Evolutionary conservation across 2,888 invertebrate genomes (phyloP).

Genomic region (Drosophila fulvimacula): DNA sequence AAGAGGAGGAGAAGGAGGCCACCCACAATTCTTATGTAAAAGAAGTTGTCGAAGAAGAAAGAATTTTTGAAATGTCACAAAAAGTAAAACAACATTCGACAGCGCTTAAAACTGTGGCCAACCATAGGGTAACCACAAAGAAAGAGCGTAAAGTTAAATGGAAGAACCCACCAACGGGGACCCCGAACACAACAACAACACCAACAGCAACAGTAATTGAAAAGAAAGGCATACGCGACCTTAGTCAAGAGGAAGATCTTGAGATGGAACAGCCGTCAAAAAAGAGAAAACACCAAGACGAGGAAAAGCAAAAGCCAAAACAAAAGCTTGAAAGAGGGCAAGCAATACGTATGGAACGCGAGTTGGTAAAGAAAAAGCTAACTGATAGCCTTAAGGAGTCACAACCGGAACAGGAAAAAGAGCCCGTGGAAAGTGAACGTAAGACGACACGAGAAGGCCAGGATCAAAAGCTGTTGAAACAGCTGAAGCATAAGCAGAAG

Average conservation of each 20-base stretch:
- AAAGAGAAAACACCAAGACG: background rate
- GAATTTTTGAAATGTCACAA: background rate
- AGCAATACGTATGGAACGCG: too few species aligned
- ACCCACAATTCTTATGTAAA: background rate
- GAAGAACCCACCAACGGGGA: background rate
- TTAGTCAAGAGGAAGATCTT: background rate
- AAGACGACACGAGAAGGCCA: background rate
- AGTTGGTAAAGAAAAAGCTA: background rate
- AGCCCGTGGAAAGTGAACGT: background rate
- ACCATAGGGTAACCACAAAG: slow-evolving; percentile 2
- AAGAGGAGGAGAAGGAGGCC: too few species aligned
- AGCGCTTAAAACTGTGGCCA: background rate
- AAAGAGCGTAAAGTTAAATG: background rate
- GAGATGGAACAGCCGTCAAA: background rate
- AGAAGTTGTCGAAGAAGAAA: background rate
- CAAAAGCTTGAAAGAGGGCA: background rate
- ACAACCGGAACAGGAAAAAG: background rate
- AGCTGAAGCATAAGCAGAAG: background rate
- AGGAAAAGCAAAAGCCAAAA: background rate
- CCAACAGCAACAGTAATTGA: background rate
- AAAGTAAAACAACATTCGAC: background rate
- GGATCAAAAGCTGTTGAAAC: background rate
- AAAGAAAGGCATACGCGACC: background rate
- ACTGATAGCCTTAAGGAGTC: background rate
- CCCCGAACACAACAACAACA: background rate